Evolutionary conservation across 1,140 invertebrate species (phyloP).

Genomic region (Colletes gigas): DNA sequence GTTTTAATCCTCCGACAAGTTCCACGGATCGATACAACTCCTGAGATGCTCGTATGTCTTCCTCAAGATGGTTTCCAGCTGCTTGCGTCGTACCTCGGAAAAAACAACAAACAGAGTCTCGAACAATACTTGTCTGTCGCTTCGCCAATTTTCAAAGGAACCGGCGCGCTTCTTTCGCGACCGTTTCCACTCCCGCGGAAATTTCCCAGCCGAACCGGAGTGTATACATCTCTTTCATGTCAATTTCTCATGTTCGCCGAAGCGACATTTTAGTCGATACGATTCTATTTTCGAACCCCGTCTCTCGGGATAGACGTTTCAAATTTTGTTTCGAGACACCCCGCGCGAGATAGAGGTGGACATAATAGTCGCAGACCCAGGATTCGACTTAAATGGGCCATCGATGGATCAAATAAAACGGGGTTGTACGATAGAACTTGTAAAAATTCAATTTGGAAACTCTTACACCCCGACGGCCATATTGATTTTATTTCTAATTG

Average conservation of each 20-base stretch:
- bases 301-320: background rate
- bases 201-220: background rate
- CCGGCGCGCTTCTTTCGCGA: too few relatives aligned
- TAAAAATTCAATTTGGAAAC: too few relatives aligned
- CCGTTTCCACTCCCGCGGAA: background rate
- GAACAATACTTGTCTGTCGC: background rate
- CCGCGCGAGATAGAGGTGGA: too few relatives aligned
- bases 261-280: background rate
- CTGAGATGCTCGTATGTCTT: background rate
- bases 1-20: constrained; percentile 34
- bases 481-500: too few relatives aligned
- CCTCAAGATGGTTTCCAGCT: background rate
- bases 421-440: too few relatives aligned
- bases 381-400: too few relatives aligned
- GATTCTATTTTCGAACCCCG: background rate
- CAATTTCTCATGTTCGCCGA: background rate
- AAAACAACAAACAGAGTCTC: background rate
- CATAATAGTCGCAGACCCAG: too few relatives aligned
- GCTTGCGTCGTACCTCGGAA: background rate
- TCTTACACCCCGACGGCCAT: too few relatives aligned
- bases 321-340: too few relatives aligned
- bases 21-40: background rate
- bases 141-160: background rate
- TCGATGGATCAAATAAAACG: too few relatives aligned
- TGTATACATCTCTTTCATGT: background rate